Percentiles rank a stretch among this genome's conserved stretches.
Evolutionary conservation across 92 coral and sea anemone species (phyloP).

Genomic region (Phenganax subtilis): DNA sequence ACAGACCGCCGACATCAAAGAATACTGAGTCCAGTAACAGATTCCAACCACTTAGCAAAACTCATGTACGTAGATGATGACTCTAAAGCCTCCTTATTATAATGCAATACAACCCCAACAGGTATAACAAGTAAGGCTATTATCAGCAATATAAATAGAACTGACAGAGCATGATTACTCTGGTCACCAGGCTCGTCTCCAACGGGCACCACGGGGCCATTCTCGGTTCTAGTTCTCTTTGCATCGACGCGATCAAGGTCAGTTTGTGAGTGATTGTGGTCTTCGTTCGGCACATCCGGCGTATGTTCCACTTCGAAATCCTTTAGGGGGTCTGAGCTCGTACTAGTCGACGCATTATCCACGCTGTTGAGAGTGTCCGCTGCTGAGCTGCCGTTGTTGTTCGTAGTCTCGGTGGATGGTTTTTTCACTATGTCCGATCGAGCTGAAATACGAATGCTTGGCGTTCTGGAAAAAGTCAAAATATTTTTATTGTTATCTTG

Average conservation of each 20-base stretch:
- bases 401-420: constrained; percentile 56
- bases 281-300: constrained; percentile 78
- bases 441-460: constrained; percentile 83
- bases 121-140: constrained; percentile 88
- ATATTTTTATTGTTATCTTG: background rate
- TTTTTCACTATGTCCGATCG: constrained; percentile 65
- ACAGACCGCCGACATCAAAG: too few species aligned
- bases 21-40: too few species aligned
- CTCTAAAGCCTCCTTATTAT: constrained; percentile 74
- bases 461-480: constrained; percentile 54
- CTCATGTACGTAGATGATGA: constrained; percentile 60
- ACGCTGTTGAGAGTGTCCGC: constrained; percentile 39
- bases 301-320: constrained; percentile 78
- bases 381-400: constrained; percentile 50
- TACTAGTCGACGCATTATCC: constrained; percentile 9
- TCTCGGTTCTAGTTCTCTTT: constrained; percentile 25
- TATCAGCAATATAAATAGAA: constrained; percentile 70
- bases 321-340: constrained; percentile 59
- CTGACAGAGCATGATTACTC: constrained; percentile 6
- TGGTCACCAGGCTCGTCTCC: constrained; percentile 6
- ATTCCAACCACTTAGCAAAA: too few species aligned
- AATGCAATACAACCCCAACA: constrained; percentile 83
- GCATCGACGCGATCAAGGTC: constrained; percentile 57
- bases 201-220: constrained; percentile 13
- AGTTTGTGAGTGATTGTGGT: constrained; percentile 48